phyloP scores from a whole-genome alignment of 2,113 vertebrate species.

The Tor tambroides region DNA sequence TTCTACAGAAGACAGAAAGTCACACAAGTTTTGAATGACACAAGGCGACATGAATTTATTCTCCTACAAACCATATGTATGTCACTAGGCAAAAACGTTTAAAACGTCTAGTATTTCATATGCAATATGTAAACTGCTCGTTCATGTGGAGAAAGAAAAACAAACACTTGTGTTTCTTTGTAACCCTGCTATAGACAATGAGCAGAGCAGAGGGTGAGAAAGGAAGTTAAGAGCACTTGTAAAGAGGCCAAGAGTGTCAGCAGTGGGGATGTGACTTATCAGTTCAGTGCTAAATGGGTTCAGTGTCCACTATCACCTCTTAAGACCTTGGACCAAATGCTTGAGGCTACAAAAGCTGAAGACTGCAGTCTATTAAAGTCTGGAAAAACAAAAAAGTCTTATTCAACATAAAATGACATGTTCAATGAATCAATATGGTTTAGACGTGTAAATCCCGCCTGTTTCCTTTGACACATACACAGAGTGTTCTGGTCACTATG shows the following conservation, averaged over 20 bases:
- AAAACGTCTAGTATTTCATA: background rate
- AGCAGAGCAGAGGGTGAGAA: constrained; percentile 6
- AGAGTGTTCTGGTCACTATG: constrained; percentile 32
- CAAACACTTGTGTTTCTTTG: constrained; percentile 1
- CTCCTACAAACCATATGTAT: background rate
- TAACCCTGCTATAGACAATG: background rate
- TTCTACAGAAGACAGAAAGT: too few species aligned
- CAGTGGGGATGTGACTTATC: background rate
- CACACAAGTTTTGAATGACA: too few species aligned
- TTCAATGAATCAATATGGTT: background rate
- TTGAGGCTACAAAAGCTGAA: background rate
- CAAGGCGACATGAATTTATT: background rate
- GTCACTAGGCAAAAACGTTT: background rate
- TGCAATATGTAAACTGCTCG: background rate
- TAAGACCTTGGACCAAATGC: background rate
- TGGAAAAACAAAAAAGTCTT: background rate
- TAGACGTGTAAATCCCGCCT: background rate
- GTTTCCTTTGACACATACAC: background rate
- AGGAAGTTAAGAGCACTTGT: constrained; percentile 27
- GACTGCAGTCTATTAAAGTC: background rate
- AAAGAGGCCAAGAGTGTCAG: constrained; percentile 10
- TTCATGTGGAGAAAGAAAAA: background rate
- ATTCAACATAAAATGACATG: background rate
- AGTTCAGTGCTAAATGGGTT: constrained; percentile 28
- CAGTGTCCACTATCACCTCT: constrained; percentile 16